Evolutionary conservation across 2,888 invertebrate genomes (phyloP).

Genomic region (Lordiphosa andalusiaca): DNA sequence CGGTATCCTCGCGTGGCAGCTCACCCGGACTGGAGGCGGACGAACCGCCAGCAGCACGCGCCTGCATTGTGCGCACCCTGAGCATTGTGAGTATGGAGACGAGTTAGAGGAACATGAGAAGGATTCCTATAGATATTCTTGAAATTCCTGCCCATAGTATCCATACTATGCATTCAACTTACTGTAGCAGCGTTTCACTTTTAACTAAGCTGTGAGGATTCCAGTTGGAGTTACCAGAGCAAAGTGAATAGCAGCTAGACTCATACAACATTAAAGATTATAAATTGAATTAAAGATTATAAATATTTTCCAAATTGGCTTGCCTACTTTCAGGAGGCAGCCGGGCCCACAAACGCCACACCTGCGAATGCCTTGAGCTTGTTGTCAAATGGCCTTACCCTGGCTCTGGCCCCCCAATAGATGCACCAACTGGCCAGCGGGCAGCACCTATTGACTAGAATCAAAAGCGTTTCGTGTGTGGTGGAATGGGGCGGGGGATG

Average conservation of each 20-base stretch:
- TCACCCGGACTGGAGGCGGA: slow-evolving; percentile 77
- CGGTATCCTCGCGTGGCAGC: slow-evolving; percentile 79
- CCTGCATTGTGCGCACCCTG: slow-evolving; percentile 79
- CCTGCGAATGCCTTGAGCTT: slow-evolving; percentile 66
- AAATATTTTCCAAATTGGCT: background rate
- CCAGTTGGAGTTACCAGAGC: too few relatives aligned
- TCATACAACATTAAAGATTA: too few relatives aligned
- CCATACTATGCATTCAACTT: too few relatives aligned
- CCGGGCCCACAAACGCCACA: slow-evolving; percentile 41
- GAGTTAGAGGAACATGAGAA: background rate
- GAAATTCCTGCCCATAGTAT: too few relatives aligned
- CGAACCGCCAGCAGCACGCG: slow-evolving; percentile 67
- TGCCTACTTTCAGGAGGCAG: slow-evolving; percentile 43
- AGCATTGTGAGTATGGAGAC: slow-evolving; percentile 79
- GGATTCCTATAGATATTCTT: too few relatives aligned
- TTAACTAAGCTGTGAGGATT: too few relatives aligned
- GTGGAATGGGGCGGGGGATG: background rate
- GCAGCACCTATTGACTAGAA: slow-evolving; percentile 12
- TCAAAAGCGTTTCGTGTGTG: slow-evolving; percentile 24
- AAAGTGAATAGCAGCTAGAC: too few relatives aligned
- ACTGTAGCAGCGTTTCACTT: too few relatives aligned
- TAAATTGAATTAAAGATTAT: too few relatives aligned
- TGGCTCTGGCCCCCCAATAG: slow-evolving; percentile 76
- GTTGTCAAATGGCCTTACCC: slow-evolving; percentile 76
- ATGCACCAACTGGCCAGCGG: slow-evolving; percentile 25